These are phyloP conservation scores for Leucoraja erinaceus DNA, from an alignment of 2,113 vertebrate genomes.

Conservation along the genomic window DNA sequence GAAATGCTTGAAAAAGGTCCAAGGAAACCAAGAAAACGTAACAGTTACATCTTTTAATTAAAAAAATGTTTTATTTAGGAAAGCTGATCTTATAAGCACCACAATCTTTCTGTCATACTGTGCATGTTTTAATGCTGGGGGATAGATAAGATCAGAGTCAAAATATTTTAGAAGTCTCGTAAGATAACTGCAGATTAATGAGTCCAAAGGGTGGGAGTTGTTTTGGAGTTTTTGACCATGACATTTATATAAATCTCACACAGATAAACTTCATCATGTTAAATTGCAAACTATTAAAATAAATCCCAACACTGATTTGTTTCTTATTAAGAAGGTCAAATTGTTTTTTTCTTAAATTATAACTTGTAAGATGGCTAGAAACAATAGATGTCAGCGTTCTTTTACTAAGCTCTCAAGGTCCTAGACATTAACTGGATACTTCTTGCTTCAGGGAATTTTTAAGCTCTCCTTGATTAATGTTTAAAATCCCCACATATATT, in stretches of 20 bases:
- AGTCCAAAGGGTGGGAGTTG: constrained; percentile 27
- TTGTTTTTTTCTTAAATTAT: not conserved
- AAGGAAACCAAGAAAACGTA: not conserved
- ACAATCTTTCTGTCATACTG: constrained; percentile 13
- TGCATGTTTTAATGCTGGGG: not conserved
- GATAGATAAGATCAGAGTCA: constrained; percentile 32
- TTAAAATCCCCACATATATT: constrained; percentile 31
- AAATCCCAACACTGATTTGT: constrained; percentile 7
- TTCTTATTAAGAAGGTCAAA: constrained; percentile 36
- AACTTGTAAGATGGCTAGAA: constrained; percentile 13
- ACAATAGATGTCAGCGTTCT: constrained; percentile 24
- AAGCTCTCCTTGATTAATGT: constrained; percentile 37
- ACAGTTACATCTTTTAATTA: constrained; percentile 25
- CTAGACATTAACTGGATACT: constrained; percentile 26
- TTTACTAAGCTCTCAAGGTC: constrained; percentile 13
- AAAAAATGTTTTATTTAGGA: constrained; percentile 32
- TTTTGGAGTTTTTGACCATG: constrained; percentile 17
- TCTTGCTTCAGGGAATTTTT: constrained; percentile 31
- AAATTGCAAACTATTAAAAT: constrained; percentile 34
- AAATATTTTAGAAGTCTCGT: constrained; percentile 34
- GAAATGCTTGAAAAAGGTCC: not conserved
- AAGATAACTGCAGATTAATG: constrained; percentile 32
- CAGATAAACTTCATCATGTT: constrained; percentile 28
- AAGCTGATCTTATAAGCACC: constrained; percentile 5
- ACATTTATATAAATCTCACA: constrained; percentile 37